Percentiles rank a stretch among this genome's conserved stretches.
Conservation (phyloP, 1,140 invertebrate species). For the Penaeus indicus region DNA sequence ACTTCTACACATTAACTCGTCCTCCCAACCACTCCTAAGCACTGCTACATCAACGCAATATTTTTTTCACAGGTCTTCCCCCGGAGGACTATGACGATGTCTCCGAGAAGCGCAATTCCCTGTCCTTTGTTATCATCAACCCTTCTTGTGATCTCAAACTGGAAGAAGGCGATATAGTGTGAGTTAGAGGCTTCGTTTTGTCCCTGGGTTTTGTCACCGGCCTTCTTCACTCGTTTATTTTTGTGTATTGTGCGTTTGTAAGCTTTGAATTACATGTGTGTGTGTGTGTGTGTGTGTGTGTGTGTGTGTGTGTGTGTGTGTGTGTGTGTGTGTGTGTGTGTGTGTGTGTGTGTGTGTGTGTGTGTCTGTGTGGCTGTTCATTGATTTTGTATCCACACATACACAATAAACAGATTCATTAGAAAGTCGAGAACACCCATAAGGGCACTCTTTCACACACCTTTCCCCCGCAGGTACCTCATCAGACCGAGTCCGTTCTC, state of each 20-base stretch:
- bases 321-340: constrained; percentile 28
- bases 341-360: constrained; percentile 33
- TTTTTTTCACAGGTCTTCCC: constrained; percentile 74
- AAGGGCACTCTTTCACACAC: neutral
- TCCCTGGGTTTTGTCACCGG: neutral
- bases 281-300: neutral
- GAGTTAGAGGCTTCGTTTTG: constrained; percentile 70
- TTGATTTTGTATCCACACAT: neutral
- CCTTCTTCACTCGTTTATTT: neutral
- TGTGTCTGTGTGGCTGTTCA: neutral
- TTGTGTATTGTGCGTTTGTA: neutral
- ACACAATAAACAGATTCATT: neutral
- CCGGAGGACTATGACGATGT: constrained; percentile 92
- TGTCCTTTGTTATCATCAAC: constrained; percentile 99
- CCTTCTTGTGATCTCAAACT: constrained; percentile 96
- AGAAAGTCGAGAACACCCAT: neutral
- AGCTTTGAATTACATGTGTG: too few relatives aligned
- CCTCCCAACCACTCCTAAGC: too few relatives aligned
- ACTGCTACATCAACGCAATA: neutral
- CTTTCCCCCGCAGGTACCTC: constrained; percentile 78
- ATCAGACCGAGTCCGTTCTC: constrained; percentile 92
- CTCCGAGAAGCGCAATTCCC: constrained; percentile 89
- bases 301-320: constrained; percentile 1
- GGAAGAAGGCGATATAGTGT: constrained; percentile 96
- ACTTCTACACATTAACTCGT: too few relatives aligned